phyloP scores from a whole-genome alignment of 2,888 invertebrate genomes.

The Coremacera marginata region DNA sequence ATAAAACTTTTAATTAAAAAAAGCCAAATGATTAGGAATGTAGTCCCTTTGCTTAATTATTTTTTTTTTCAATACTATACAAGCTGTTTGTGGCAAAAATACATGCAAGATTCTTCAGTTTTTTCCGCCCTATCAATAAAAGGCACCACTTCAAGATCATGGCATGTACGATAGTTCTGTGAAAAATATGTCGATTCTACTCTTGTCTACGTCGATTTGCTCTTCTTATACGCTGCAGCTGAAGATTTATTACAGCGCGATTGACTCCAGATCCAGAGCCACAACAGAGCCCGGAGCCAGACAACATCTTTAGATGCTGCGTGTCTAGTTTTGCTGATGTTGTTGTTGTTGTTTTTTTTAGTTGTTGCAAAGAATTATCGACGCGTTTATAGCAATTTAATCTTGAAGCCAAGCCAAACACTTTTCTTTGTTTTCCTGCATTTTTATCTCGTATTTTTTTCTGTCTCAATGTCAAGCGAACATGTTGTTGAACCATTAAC shows the following conservation, averaged over 20 bases:
- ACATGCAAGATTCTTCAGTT: too few species aligned
- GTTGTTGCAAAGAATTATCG: conserved; percentile 28
- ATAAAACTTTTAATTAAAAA: too few species aligned
- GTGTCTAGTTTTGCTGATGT: neutral
- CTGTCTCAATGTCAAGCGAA: conserved; percentile 58
- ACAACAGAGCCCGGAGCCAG: neutral
- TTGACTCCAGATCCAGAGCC: conserved; percentile 1
- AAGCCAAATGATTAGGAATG: neutral
- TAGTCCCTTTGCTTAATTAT: neutral
- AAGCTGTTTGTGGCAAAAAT: too few species aligned
- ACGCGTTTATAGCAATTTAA: conserved; percentile 28
- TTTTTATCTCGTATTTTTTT: conserved; percentile 10
- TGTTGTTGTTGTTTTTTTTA: neutral
- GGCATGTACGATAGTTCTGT: neutral
- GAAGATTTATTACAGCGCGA: conserved; percentile 22
- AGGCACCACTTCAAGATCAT: neutral
- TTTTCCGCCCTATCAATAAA: neutral
- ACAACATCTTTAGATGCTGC: neutral
- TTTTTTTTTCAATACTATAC: too few species aligned
- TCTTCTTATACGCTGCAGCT: neutral
- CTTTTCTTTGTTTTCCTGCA: neutral
- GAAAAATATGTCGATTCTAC: neutral
- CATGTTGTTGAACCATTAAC: conserved; percentile 60
- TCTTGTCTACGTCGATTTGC: neutral
- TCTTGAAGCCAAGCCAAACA: neutral